phyloP scores from a whole-genome alignment of 2,113 vertebrate species.

The Salvelinus alpinus region DNA sequence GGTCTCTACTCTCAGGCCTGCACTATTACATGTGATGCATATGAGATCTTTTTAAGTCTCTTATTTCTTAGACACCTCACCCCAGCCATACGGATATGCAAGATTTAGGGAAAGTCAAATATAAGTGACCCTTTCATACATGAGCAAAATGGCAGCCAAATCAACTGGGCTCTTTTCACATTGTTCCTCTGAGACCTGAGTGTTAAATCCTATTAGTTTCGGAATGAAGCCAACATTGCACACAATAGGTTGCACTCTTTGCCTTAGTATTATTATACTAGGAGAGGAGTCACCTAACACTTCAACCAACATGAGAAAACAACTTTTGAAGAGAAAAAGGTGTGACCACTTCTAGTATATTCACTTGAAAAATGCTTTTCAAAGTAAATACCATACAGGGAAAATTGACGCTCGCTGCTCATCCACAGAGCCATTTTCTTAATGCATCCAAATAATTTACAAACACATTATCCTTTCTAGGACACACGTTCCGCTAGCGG shows the following conservation, averaged over 20 bases:
- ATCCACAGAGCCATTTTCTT: no score
- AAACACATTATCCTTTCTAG: no score
- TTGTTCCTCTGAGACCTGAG: conserved; percentile 7
- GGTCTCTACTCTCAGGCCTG: conserved; percentile 11
- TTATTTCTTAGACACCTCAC: conserved; percentile 32
- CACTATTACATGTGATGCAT: conserved; percentile 28
- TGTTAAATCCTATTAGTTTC: not conserved
- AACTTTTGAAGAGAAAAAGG: no score
- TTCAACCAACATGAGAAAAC: no score
- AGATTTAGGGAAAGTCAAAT: conserved; percentile 56
- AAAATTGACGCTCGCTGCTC: no score
- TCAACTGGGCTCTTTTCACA: conserved; percentile 35
- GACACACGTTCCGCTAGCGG: no score
- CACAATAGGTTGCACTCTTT: no score
- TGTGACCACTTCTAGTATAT: no score
- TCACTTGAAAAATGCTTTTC: not conserved
- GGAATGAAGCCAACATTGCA: not conserved
- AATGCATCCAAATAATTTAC: no score
- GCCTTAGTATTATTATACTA: no score
- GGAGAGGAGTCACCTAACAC: no score
- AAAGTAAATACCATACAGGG: no score
- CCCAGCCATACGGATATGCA: conserved; percentile 35
- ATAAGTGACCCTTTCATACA: conserved; percentile 64
- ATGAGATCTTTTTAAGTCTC: conserved; percentile 15
- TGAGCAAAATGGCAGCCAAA: conserved; percentile 43